Base-by-base conservation (phyloP, 2,113 vertebrate species). In the Catharus minimus region DNA sequence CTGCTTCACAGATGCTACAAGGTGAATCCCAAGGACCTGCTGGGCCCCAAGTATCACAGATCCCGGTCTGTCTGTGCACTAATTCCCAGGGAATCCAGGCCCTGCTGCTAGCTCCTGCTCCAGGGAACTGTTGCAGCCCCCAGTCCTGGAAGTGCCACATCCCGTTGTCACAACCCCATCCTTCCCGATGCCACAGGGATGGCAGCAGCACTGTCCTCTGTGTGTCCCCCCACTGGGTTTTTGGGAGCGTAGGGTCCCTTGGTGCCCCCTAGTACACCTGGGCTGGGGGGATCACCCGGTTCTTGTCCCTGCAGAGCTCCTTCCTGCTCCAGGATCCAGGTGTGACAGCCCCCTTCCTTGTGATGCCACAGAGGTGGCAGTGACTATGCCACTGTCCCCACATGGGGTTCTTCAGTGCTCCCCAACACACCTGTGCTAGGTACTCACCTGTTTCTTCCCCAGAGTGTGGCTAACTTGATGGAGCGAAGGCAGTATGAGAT, bases 391-490 rank as follows among this genome's bases (percentile, higher is more conserved):
- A 4, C 0, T 8, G 21, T 53, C 6, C 49, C 8, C 13, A 46
- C 26, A 2, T 0, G 32, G 22, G 21, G 13, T 11, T 53, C 44
- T 24, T 30, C 53, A 1, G 13, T 10, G 13, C 10, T 30, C 23
- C 43, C 55, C 21, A 20, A 11, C 39, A 3, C 30, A 15, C 6
- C 30, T 0, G 3, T 8, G 26, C 22, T 3, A 15, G 9, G 11
- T 9, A 2, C 27, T 52, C 27, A 7, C n/a, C 33, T 10, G 2
- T 88, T 93, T 33, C 92, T 13, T 74, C 46, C 77, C 61, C 97
- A 99, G 99, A 98, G 99, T 0, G 97, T 98, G 84, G 98, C 98
- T 58, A 99, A 99, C 97, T 97, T 99, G 88, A 98, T 99, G 21
- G 98, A 99, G 80, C 98, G 99, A 38, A 97, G 99, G 7, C 98